Conservation (phyloP, 1,140 invertebrate genomes). For the Zaprionus ghesquierei region DNA sequence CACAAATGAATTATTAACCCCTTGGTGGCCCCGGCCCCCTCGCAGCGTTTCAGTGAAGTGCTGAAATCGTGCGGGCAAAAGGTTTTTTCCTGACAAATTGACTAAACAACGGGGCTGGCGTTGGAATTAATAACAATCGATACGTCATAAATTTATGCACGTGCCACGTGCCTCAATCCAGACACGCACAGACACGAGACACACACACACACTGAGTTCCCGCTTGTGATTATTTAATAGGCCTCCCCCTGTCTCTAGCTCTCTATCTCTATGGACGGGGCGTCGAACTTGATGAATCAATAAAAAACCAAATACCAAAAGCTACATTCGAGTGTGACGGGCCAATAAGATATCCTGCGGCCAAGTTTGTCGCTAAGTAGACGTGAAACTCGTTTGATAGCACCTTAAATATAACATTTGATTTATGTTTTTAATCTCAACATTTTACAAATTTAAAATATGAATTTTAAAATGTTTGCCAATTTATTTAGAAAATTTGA, state of each 20-base stretch:
- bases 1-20: constrained; percentile 75
- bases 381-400: too few species aligned
- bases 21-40: constrained; percentile 20
- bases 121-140: constrained; percentile 73
- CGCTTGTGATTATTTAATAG: constrained; percentile 37
- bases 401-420: too few species aligned
- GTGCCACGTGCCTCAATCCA: constrained; percentile 49
- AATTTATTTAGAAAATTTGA: too few species aligned
- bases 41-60: neutral
- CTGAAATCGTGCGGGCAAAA: neutral
- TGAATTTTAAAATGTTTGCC: too few species aligned
- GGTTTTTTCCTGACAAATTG: constrained; percentile 70
- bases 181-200: constrained; percentile 53
- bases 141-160: constrained; percentile 76
- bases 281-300: constrained; percentile 41
- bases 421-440: too few species aligned
- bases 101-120: constrained; percentile 73
- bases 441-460: too few species aligned
- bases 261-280: neutral
- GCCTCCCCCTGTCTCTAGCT: neutral
- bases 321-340: too few species aligned
- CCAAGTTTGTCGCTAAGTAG: too few species aligned
- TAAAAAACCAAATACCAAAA: constrained; percentile 7
- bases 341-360: too few species aligned
- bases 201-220: neutral